phyloP scores from a whole-genome alignment of 2,113 vertebrate genomes.

The Barbus barbus region DNA sequence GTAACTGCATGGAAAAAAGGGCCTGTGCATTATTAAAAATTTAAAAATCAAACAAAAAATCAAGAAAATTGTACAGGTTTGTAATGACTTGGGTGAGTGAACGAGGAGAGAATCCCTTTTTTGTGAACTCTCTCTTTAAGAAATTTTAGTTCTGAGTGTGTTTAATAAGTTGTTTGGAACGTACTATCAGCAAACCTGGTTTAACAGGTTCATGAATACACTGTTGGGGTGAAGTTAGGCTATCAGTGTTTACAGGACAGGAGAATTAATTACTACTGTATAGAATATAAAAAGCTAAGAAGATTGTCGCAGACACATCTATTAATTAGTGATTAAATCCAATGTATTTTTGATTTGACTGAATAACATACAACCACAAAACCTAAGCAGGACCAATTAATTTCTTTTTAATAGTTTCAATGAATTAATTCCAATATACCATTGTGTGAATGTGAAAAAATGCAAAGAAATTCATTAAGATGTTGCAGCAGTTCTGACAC shows the following conservation, averaged over 20 bases:
- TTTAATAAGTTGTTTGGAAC: neutral
- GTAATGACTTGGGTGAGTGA: neutral
- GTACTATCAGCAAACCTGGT: neutral
- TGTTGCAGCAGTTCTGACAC: neutral
- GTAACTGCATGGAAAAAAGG: neutral
- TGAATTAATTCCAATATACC: neutral
- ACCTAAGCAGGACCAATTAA: too few relatives aligned
- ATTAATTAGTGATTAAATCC: neutral
- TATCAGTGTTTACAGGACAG: neutral
- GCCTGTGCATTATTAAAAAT: neutral
- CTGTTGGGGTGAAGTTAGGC: neutral
- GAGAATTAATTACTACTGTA: too few relatives aligned
- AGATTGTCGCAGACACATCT: neutral
- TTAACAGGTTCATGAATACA: slow-evolving; percentile 11
- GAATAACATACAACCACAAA: neutral
- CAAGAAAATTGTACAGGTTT: neutral
- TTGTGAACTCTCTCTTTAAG: neutral
- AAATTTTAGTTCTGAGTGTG: neutral
- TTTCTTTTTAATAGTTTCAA: too few relatives aligned
- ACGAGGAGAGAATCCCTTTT: neutral
- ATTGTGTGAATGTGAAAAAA: neutral
- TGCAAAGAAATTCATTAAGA: too few relatives aligned
- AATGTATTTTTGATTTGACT: neutral
- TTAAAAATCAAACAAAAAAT: too few relatives aligned
- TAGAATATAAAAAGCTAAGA: neutral